phyloP scores from a whole-genome alignment of 2,113 vertebrate genomes.

The Mobula birostris region DNA sequence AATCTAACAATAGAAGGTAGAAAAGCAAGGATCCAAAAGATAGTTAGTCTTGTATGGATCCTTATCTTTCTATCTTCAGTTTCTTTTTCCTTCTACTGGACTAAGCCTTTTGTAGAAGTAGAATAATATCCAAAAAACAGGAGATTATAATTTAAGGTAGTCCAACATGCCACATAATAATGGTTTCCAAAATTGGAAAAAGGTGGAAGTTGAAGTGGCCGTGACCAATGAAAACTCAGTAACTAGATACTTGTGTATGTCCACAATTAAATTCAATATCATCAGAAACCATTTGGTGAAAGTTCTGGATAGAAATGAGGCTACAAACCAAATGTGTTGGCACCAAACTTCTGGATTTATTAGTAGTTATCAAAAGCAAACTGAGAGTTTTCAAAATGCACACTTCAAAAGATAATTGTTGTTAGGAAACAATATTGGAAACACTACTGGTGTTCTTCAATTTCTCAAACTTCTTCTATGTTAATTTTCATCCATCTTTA shows the following conservation, averaged over 20 bases:
- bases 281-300: background rate
- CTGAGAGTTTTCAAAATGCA: background rate
- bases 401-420: background rate
- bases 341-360: background rate
- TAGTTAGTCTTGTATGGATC: too few relatives aligned
- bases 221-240: background rate
- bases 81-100: background rate
- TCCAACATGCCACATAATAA: background rate
- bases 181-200: background rate
- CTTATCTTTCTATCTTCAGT: too few relatives aligned
- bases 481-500: background rate
- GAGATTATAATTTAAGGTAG: background rate
- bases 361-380: background rate
- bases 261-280: background rate
- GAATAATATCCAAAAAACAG: background rate
- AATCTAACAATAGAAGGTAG: background rate
- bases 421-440: background rate
- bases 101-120: background rate
- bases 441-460: background rate
- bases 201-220: background rate
- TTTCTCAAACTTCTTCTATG: background rate
- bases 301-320: background rate
- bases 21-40: background rate
- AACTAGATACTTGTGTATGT: background rate
- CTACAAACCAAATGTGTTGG: background rate